Evolutionary conservation across 2,888 invertebrate genomes (phyloP).

Genomic region (Dioctria linearis): DNA sequence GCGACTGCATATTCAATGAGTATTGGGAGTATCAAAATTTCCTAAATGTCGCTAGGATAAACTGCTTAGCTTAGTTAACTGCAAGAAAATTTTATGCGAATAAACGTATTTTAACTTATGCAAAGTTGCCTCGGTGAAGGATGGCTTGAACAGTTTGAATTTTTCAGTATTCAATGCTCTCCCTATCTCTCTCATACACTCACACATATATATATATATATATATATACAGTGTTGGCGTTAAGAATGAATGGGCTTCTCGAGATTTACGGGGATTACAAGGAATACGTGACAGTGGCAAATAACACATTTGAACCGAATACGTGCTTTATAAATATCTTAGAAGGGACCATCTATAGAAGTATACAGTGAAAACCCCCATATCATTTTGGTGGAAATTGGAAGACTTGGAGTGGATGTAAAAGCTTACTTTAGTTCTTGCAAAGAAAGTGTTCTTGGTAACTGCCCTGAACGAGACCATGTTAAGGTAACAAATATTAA

Average conservation of each 20-base stretch:
- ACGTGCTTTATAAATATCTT: no score
- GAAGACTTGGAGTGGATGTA: no score
- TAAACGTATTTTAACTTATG: conserved; percentile 11
- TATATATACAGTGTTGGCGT: no score
- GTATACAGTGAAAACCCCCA: no score
- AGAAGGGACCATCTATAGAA: no score
- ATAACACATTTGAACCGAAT: conserved; percentile 1
- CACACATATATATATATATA: no score
- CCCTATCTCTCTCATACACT: not conserved
- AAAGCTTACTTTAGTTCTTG: no score
- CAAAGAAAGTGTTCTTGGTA: no score
- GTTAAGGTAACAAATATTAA: no score
- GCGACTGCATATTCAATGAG: no score
- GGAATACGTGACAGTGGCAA: conserved; percentile 25
- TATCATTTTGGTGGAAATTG: no score
- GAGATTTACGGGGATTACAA: conserved; percentile 33
- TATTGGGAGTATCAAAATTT: conserved; percentile 19
- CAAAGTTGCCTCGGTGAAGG: conserved; percentile 16
- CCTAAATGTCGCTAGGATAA: conserved; percentile 1
- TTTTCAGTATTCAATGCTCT: conserved; percentile 23
- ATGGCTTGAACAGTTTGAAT: not conserved
- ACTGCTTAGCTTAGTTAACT: not conserved
- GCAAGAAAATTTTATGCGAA: not conserved
- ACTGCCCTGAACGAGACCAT: no score
- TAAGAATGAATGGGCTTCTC: conserved; percentile 3